A percentile compares a stretch with the other conserved stretches of the same genome.
Evolutionary conservation across 2,797 vertebrate species (phyloP).

Genomic region (Tadarida brasiliensis): DNA sequence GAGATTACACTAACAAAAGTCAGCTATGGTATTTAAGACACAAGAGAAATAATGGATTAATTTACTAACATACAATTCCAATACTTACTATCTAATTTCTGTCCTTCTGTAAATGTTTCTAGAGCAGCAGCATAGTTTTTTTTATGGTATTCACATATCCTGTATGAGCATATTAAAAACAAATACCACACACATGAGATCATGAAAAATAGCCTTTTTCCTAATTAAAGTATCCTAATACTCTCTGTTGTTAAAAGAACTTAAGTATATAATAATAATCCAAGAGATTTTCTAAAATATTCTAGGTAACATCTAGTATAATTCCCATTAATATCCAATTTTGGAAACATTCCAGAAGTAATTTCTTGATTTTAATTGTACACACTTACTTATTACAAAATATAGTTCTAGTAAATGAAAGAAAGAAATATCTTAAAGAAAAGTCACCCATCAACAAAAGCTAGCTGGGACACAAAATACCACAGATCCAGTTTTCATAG

Average conservation of each 20-base stretch:
- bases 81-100: conserved; percentile 94
- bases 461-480: background rate
- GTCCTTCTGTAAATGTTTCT: conserved; percentile 93
- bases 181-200: conserved; percentile 47
- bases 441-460: conserved; percentile 54
- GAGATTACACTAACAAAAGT: conserved; percentile 54
- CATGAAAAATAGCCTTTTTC: conserved; percentile 41
- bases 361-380: conserved; percentile 51
- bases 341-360: conserved; percentile 46
- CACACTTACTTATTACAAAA: conserved; percentile 50
- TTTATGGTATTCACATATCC: conserved; percentile 97
- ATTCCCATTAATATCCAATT: conserved; percentile 61
- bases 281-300: conserved; percentile 31
- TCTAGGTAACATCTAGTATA: background rate
- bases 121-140: conserved; percentile 92
- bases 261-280: conserved; percentile 23
- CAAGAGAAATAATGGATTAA: background rate
- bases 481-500: background rate
- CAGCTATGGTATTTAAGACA: conserved; percentile 30
- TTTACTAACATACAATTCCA: conserved; percentile 55
- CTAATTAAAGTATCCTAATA: background rate
- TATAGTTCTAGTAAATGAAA: conserved; percentile 49
- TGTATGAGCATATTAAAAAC: conserved; percentile 82
- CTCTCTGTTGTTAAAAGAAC: background rate
- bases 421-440: background rate